These are phyloP conservation scores for Eretmocerus hayati DNA, from an alignment of 2,888 invertebrate species.

Conservation along the genomic window DNA sequence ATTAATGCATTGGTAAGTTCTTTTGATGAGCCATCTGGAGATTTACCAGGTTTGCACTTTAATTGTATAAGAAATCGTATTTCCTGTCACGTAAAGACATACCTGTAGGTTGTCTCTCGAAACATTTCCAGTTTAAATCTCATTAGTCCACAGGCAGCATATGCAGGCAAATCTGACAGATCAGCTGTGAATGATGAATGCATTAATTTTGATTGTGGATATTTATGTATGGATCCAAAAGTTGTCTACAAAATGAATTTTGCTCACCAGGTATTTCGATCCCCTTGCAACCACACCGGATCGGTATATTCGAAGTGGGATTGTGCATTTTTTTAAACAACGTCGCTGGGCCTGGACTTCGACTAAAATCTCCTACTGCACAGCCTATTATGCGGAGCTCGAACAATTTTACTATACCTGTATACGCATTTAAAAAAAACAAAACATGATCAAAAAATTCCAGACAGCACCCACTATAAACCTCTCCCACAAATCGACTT, in stretches of 20 bases:
- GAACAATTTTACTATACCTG: conserved; percentile 56
- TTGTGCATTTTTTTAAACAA: conserved; percentile 39
- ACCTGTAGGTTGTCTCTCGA: conserved; percentile 55
- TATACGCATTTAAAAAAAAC: too few relatives aligned
- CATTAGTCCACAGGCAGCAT: conserved; percentile 59
- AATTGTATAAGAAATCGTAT: too few relatives aligned
- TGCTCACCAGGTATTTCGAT: conserved; percentile 39
- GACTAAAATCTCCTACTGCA: conserved; percentile 55
- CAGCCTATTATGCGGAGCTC: conserved; percentile 56
- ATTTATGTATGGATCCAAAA: too few relatives aligned
- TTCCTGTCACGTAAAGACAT: too few relatives aligned
- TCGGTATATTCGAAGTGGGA: conserved; percentile 33
- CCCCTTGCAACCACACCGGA: conserved; percentile 47
- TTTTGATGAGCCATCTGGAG: too few relatives aligned
- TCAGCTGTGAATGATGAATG: conserved; percentile 38
- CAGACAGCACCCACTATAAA: too few relatives aligned
- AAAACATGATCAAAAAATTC: too few relatives aligned
- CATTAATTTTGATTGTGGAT: background rate
- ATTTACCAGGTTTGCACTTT: too few relatives aligned
- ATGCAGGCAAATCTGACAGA: conserved; percentile 52
- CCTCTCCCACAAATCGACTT: too few relatives aligned
- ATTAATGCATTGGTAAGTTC: too few relatives aligned
- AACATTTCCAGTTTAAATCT: conserved; percentile 55
- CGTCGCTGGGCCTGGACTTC: conserved; percentile 38
- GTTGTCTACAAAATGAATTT: background rate